Percentiles rank a stretch among this genome's conserved stretches.
Conservation (phyloP, 2,888 invertebrate species). For the Tanytarsus gracilentus region DNA sequence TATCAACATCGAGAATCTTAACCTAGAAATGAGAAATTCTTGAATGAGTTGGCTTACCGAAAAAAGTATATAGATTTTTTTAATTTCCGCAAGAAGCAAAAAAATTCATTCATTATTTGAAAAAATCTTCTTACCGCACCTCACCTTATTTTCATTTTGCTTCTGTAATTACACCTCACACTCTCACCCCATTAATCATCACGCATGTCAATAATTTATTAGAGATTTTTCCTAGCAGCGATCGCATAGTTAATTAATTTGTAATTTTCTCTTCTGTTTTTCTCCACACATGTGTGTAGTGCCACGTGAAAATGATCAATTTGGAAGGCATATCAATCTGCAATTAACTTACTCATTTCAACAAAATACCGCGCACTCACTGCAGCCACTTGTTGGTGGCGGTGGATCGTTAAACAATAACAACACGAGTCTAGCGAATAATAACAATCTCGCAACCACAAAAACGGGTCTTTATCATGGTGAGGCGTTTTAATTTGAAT, state of each 20-base stretch:
- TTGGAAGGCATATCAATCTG: constrained; percentile 77
- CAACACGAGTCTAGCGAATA: constrained; percentile 33
- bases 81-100: no score
- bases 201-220: background rate
- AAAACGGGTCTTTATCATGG: constrained; percentile 50
- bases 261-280: constrained; percentile 34
- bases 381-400: constrained; percentile 34
- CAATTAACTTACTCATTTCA: constrained; percentile 83
- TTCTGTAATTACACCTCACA: constrained; percentile 16
- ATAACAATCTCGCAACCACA: constrained; percentile 37
- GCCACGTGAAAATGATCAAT: constrained; percentile 59
- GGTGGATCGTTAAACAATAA: constrained; percentile 37
- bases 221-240: no score
- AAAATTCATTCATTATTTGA: no score
- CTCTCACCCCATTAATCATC: background rate
- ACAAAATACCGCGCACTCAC: constrained; percentile 51
- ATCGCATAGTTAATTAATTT: constrained; percentile 32
- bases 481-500: constrained; percentile 39
- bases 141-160: no score
- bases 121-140: no score
- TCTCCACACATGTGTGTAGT: constrained; percentile 54
- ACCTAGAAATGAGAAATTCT: no score
- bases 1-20: no score
- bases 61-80: no score
- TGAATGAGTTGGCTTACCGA: no score